A percentile compares a stretch with the other conserved stretches of the same genome.
phyloP scores from a whole-genome alignment of 2,888 invertebrate genomes.

The Pyrrhosoma nymphula region DNA sequence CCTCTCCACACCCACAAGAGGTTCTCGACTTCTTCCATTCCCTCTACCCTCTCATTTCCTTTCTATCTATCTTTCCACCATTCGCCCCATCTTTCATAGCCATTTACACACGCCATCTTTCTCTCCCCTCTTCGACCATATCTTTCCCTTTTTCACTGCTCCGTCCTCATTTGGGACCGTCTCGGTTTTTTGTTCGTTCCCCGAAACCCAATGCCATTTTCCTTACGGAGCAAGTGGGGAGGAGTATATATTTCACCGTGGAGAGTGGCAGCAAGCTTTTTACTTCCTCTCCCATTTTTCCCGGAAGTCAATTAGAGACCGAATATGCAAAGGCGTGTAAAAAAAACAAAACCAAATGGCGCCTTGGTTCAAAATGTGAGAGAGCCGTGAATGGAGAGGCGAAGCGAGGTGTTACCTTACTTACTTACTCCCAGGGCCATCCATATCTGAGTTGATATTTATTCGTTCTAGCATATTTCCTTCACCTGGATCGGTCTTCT shows the following conservation, averaged over 20 bases:
- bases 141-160: background rate
- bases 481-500: too few relatives aligned
- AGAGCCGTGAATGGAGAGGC: background rate
- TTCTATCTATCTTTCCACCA: background rate
- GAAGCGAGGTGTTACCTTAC: too few relatives aligned
- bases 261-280: background rate
- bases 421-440: too few relatives aligned
- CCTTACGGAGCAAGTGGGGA: background rate
- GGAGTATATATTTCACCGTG: constrained; percentile 40
- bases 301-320: constrained; percentile 57
- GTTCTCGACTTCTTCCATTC: background rate
- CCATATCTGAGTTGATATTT: too few relatives aligned
- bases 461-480: too few relatives aligned
- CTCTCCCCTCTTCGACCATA: background rate
- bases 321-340: background rate
- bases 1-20: background rate
- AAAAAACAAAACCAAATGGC: constrained; percentile 28
- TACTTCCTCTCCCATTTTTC: background rate
- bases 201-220: constrained; percentile 26
- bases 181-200: constrained; percentile 52
- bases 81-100: background rate
- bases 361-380: background rate
- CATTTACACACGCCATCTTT: background rate
- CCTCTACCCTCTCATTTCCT: background rate
- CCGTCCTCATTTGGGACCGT: constrained; percentile 53